Conservation (phyloP, 1,140 invertebrate genomes). For the Thalassaphorura encarpata region DNA sequence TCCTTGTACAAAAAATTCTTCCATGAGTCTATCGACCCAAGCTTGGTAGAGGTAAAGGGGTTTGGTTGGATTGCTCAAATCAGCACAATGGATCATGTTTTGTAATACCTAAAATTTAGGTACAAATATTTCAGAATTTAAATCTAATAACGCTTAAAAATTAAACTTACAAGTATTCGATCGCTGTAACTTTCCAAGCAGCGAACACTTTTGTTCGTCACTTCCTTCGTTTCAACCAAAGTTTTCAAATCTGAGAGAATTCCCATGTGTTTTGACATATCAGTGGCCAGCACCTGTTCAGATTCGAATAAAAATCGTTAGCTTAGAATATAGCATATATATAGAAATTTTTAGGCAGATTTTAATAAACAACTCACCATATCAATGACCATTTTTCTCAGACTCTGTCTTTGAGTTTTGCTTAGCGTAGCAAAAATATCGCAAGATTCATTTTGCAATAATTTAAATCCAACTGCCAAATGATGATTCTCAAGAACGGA, state of each 20-base stretch:
- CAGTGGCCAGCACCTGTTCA: conserved; percentile 77
- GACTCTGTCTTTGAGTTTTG: conserved; percentile 90
- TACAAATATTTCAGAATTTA: background rate
- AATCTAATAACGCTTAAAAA: background rate
- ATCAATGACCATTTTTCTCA: conserved; percentile 98
- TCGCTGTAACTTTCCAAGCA: conserved; percentile 97
- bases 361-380: too few species aligned
- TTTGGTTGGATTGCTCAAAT: conserved; percentile 98
- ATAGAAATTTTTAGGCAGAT: too few species aligned
- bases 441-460: conserved; percentile 80
- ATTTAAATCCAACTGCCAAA: conserved; percentile 92
- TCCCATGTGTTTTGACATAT: conserved; percentile 99
- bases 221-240: conserved; percentile 99
- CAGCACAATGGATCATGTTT: conserved; percentile 98
- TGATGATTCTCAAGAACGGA: conserved; percentile 98
- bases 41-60: conserved; percentile 80
- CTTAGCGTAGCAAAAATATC: conserved; percentile 78
- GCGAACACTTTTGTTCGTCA: conserved; percentile 88
- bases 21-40: conserved; percentile 93
- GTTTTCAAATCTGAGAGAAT: conserved; percentile 95
- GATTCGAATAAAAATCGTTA: background rate
- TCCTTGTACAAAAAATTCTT: conserved; percentile 95
- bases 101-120: conserved; percentile 88
- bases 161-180: conserved; percentile 68
- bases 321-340: conserved; percentile 63